These are phyloP conservation scores for Diadumene lineata DNA, from an alignment of 92 coral and sea anemone species.

Conservation along the genomic window DNA sequence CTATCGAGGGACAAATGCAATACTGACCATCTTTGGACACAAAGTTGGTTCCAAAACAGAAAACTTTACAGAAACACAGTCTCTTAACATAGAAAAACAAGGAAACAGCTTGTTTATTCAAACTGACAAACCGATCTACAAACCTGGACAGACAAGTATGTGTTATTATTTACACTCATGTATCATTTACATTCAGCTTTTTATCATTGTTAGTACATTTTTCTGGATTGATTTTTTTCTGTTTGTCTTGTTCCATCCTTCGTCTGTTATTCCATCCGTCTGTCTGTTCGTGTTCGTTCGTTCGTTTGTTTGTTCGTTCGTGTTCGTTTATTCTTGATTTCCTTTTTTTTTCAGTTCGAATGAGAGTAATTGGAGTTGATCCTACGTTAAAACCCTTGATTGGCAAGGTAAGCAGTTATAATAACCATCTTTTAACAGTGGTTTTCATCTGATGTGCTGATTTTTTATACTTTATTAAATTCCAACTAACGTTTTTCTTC, in stretches of 20 bases:
- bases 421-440: too few relatives aligned
- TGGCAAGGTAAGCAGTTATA: constrained; percentile 83
- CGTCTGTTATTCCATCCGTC: too few relatives aligned
- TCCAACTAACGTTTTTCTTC: neutral
- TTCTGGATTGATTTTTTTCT: too few relatives aligned
- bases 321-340: too few relatives aligned
- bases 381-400: constrained; percentile 67
- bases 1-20: neutral
- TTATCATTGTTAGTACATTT: too few relatives aligned
- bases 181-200: too few relatives aligned
- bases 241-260: too few relatives aligned
- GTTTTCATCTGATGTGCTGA: too few relatives aligned
- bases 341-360: constrained; percentile 62
- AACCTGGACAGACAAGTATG: constrained; percentile 94
- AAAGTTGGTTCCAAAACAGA: neutral
- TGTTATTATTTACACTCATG: too few relatives aligned
- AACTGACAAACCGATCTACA: constrained; percentile 95
- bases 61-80: constrained; percentile 23
- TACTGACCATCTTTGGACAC: constrained; percentile 25
- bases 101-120: constrained; percentile 65
- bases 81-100: constrained; percentile 39
- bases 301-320: too few relatives aligned
- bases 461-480: too few relatives aligned
- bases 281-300: too few relatives aligned
- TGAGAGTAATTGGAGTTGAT: constrained; percentile 71